Conservation (phyloP, 2,797 vertebrate genomes). For the Cynopterus sphinx region DNA sequence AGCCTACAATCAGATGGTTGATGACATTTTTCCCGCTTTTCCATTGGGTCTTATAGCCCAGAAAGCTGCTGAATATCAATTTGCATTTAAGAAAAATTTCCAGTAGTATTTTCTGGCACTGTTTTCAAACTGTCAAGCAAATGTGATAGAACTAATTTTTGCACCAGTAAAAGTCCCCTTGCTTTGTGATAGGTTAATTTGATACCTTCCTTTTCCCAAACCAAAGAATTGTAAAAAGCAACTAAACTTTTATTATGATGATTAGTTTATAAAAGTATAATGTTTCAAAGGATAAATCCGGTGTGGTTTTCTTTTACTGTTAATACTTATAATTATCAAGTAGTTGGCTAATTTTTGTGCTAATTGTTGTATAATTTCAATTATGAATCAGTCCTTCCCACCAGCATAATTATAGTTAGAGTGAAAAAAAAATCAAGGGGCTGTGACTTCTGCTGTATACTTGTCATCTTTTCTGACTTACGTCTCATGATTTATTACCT, state of each 20-base stretch:
- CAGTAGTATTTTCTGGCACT: neutral
- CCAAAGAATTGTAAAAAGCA: neutral
- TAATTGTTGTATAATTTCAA: neutral
- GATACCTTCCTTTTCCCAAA: neutral
- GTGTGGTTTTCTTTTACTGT: neutral
- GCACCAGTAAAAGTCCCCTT: neutral
- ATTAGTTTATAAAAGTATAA: neutral
- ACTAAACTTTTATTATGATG: neutral
- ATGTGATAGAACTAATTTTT: neutral
- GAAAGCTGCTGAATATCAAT: neutral
- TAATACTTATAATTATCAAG: neutral
- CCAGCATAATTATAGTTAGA: neutral
- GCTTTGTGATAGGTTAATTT: neutral
- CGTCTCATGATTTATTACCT: neutral
- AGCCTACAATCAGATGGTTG: neutral
- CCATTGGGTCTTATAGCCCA: neutral
- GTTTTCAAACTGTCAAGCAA: constrained; percentile 2
- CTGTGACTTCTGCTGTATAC: rapidly evolving
- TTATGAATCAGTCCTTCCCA: neutral
- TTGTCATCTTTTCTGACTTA: neutral
- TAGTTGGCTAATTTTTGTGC: neutral
- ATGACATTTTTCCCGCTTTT: neutral
- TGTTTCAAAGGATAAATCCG: neutral
- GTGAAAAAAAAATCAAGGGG: neutral
- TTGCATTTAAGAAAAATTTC: neutral